Evolutionary conservation across 1,140 invertebrate genomes (phyloP).

Genomic region (Limonius californicus): DNA sequence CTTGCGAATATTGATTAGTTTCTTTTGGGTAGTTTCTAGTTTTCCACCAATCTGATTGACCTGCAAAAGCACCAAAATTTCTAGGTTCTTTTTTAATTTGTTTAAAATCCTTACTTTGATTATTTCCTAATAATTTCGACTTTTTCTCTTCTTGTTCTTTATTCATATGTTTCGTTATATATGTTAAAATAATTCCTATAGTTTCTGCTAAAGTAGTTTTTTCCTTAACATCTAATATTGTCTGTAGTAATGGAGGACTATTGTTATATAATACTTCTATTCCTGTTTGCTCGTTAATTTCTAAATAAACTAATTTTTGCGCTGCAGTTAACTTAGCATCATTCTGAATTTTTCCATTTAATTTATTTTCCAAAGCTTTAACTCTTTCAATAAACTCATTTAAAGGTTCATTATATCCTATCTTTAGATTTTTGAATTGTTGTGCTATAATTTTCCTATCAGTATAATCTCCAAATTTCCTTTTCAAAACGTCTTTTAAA

Average conservation of each 20-base stretch:
- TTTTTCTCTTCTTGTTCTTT: too few species aligned
- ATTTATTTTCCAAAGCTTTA: neutral
- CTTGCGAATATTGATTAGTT: too few species aligned
- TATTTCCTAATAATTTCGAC: too few species aligned
- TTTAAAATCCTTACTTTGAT: too few species aligned
- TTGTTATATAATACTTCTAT: conserved; percentile 2
- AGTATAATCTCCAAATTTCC: conserved; percentile 4
- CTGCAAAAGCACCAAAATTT: too few species aligned
- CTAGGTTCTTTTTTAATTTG: too few species aligned
- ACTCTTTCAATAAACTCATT: conserved; percentile 13
- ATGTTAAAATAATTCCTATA: neutral
- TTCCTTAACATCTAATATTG: neutral
- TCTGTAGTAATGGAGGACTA: neutral
- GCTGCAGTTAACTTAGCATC: neutral
- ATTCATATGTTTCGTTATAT: neutral
- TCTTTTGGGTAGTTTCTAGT: too few species aligned
- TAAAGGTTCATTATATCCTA: neutral
- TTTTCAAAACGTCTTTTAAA: conserved; percentile 5
- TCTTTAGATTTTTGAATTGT: conserved; percentile 3
- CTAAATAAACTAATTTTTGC: neutral
- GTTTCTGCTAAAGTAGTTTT: neutral
- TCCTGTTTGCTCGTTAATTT: neutral
- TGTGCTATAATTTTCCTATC: conserved; percentile 7
- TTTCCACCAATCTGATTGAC: too few species aligned
- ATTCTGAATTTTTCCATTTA: neutral